phyloP scores from a whole-genome alignment of 2,797 vertebrate genomes.

The Psittacula echo region DNA sequence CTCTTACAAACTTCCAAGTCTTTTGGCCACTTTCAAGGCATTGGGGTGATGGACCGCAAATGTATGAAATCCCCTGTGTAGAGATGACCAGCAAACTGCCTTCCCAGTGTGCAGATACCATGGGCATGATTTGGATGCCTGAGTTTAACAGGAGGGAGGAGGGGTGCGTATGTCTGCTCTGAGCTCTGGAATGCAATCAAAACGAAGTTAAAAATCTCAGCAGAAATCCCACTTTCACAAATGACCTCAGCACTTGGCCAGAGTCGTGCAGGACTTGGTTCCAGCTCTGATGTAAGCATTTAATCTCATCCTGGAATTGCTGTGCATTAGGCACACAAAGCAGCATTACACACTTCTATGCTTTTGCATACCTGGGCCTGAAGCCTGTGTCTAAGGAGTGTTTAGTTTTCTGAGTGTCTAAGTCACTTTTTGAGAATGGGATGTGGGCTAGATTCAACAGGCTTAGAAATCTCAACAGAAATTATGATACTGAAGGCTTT shows the following conservation, averaged over 20 bases:
- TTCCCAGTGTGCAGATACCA: neutral
- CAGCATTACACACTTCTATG: neutral
- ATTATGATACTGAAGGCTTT: neutral
- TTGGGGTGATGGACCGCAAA: neutral
- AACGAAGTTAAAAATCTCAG: neutral
- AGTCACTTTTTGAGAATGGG: neutral
- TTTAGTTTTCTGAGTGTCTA: neutral
- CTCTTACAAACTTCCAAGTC: neutral
- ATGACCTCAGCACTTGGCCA: neutral
- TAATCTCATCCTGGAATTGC: accelerated
- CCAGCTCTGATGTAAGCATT: neutral
- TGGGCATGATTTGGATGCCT: neutral
- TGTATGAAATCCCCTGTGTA: neutral
- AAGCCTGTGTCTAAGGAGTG: neutral
- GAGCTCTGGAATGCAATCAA: neutral
- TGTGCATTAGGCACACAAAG: neutral
- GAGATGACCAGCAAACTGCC: neutral
- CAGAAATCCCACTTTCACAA: neutral
- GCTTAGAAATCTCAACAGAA: neutral
- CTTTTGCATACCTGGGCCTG: neutral
- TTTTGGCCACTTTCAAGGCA: neutral
- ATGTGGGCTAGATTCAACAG: neutral
- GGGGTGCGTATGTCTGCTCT: neutral
- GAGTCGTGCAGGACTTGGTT: accelerated
- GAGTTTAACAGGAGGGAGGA: neutral